Evolutionary conservation across 1,140 invertebrate species (phyloP).

Genomic region (Drosophila serrata): DNA sequence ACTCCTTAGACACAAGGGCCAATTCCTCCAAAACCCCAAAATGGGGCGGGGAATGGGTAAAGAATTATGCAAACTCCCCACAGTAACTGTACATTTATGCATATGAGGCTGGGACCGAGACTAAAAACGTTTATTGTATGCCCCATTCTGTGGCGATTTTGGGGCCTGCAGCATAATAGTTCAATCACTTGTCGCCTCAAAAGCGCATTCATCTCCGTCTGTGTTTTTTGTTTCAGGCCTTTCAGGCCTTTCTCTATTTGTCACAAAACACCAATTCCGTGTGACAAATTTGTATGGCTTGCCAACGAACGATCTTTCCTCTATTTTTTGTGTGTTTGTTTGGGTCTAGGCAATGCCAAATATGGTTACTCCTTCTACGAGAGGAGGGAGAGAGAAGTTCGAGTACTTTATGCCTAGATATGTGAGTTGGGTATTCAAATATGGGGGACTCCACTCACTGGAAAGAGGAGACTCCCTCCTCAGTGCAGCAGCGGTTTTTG

Average conservation of each 20-base stretch:
- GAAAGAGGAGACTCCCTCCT: background rate
- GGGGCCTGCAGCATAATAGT: conserved; percentile 67
- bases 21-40: background rate
- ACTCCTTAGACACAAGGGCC: background rate
- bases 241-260: conserved; percentile 72
- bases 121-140: conserved; percentile 56
- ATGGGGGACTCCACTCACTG: conserved; percentile 47
- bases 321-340: conserved; percentile 25
- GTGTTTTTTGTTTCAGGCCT: conserved; percentile 6
- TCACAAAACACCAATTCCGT: conserved; percentile 84
- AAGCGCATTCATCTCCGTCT: conserved; percentile 24
- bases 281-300: conserved; percentile 81
- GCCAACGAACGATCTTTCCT: conserved; percentile 45
- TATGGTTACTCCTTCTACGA: conserved; percentile 63
- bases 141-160: conserved; percentile 44
- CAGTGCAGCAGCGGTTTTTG: conserved; percentile 68
- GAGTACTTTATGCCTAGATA: conserved; percentile 75
- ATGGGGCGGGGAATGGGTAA: background rate
- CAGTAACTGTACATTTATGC: conserved; percentile 47
- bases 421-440: conserved; percentile 71
- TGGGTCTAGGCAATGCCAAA: conserved; percentile 52
- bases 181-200: conserved; percentile 79
- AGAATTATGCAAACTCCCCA: conserved; percentile 32
- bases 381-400: conserved; percentile 4
- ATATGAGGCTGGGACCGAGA: conserved; percentile 45